These are phyloP conservation scores for Eulemur rufifrons DNA, from an alignment of 2,113 vertebrate genomes.

Conservation along the genomic window DNA sequence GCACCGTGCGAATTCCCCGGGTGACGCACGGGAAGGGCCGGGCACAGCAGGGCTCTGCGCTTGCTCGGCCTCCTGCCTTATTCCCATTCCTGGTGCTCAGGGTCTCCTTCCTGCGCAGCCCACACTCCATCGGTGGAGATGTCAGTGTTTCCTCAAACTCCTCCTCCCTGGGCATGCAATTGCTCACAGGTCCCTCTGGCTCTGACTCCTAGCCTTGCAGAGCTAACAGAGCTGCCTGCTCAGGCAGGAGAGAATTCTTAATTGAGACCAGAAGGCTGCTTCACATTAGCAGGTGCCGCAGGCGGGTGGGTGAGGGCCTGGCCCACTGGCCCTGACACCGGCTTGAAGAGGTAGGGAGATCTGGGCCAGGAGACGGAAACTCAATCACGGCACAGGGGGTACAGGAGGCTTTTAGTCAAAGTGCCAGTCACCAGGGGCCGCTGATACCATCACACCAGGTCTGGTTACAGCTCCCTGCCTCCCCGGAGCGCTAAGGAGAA, in stretches of 20 bases:
- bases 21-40: not conserved
- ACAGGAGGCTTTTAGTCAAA: conserved; percentile 77
- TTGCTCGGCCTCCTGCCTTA: not conserved
- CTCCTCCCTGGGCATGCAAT: too few species aligned
- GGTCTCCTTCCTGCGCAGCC: not conserved
- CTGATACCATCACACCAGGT: conserved; percentile 75
- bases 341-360: not conserved
- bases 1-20: accelerated
- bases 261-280: not conserved
- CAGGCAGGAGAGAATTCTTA: not conserved
- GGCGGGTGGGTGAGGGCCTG: not conserved
- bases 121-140: too few species aligned
- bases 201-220: not conserved
- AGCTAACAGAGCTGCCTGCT: not conserved
- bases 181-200: not conserved
- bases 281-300: not conserved
- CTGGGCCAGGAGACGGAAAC: conserved; percentile 56
- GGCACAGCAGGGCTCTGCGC: accelerated
- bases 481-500: conserved; percentile 76
- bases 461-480: conserved; percentile 76
- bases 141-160: too few species aligned
- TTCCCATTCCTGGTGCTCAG: not conserved
- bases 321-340: not conserved
- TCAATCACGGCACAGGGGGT: conserved; percentile 52
- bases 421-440: conserved; percentile 70